A percentile compares a stretch with the other conserved stretches of the same genome.
These are phyloP conservation scores for Cyprinodon diabolis DNA, from an alignment of 2,797 vertebrate species.

Conservation along the genomic window DNA sequence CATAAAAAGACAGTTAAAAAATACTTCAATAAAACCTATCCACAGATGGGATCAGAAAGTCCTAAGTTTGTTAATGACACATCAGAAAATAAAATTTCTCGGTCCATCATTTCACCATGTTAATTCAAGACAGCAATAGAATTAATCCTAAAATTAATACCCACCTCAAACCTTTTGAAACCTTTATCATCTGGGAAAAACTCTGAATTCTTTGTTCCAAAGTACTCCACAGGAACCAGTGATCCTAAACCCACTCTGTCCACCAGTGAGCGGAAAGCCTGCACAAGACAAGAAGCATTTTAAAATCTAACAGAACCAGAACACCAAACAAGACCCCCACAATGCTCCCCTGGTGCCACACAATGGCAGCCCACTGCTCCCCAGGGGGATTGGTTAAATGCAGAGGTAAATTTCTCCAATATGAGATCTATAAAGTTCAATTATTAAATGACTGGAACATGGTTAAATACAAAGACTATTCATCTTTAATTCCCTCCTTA, in stretches of 20 bases:
- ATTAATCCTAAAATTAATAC: slow-evolving; percentile 1
- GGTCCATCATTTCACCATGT: background rate
- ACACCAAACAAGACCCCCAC: background rate
- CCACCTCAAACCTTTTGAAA: slow-evolving; percentile 93
- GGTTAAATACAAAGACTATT: background rate
- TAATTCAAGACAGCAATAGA: background rate
- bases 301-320: background rate
- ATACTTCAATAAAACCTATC: background rate
- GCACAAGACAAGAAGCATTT: slow-evolving; percentile 14
- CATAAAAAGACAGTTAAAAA: slow-evolving; percentile 43
- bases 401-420: no score
- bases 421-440: no score
- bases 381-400: no score
- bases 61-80: background rate
- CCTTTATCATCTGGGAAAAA: slow-evolving; percentile 91
- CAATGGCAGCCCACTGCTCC: no score
- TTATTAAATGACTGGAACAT: no score
- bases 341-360: no score
- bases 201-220: slow-evolving; percentile 88
- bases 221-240: slow-evolving; percentile 93
- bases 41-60: background rate
- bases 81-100: background rate
- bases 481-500: background rate
- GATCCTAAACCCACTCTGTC: slow-evolving; percentile 94
- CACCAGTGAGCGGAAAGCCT: slow-evolving; percentile 93